Base-by-base conservation (phyloP, 2,888 invertebrate species). In the Anticlea derivata region DNA sequence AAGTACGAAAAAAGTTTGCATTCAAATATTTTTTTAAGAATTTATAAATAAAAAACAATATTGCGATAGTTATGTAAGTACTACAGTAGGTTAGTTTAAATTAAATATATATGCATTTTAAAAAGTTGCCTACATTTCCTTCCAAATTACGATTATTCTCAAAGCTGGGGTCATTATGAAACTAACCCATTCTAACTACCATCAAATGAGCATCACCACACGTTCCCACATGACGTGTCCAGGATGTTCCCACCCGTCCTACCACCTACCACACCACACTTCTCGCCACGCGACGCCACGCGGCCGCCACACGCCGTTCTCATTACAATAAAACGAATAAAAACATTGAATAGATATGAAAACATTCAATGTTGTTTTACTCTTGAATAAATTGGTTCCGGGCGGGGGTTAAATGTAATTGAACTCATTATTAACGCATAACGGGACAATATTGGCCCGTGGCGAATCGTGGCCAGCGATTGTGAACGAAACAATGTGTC, bases 231-330 rank as follows among this genome's bases (percentile, higher is more conserved):
- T 79, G 83, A 78, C 82, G 80, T 71, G 74, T 72, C 70, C 52
- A 82, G 85, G 84, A 86, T 80, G 83, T 87, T 86, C 89, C 86
- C 87, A 87, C 80, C 81, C 85, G 81, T 78, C 83, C 67, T 17
- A 24, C 71, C 80, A 79, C 73, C 23, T 26, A 27, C 7, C 61
- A 2, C 33, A 13, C 70, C 80, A 79, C 73, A 27, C 30, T 33
- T 6, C 61, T 2, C 33, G 10, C 31, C 84, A 78, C 79, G 81
- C 68, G 67, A 13, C 79, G 70, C 30, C 80, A 71, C 82, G 80
- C 68, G 81, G 17, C 44, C 54, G 58, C 35, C 48, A 53, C 48
- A 44, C 44, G 43, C 61, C 70, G 79, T 84, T 85, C 86, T 87
- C 82, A 86, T 83, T 87, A 81, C 80, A 86, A 86, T 51, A 51